Evolutionary conservation across 2,888 invertebrate species (phyloP), one percentile per base, ranked within the genome.

Genomic region (Chrysolina oricalcia): DNA sequence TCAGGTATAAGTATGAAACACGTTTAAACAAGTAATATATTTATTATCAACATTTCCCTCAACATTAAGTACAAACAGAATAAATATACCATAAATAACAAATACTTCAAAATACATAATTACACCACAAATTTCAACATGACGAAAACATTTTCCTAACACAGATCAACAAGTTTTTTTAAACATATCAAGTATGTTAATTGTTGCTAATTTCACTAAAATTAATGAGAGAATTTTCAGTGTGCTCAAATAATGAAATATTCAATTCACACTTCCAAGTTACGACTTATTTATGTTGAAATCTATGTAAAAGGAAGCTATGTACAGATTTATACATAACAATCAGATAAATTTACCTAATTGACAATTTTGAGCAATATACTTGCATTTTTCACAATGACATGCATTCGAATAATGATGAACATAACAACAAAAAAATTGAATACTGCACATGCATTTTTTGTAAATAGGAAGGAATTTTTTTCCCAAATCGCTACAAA

Each of bases 81-180:
- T 68, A 68, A 68, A 53, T 68, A 53, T 19, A 35, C 40, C 8
- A 53, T 68, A 53, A 68, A 68, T 53, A 68, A 68, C 53, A 68
- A 67, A 67, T 40, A 68, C 19, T 15, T 11, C 19, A 40, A 19
- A 68, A 53, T 27, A 68, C 21, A 68, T 21, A 17, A 23, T 46
- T 19, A 27, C 17, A 50, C 48, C 23, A 48, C 35, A 53, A 68
- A 9, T 46, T 48, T 46, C 46, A 46, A 15, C 43, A 53, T 13
- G 40, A 17, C 13, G 19, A 66, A 21, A 66, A 46, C 11, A 66
- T 17, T 27, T 35, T 40, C 9, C 27, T 17, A 23, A 59, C 59
- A 59, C 1, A 59, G 13, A 2, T n/a, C 46, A 46, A 15, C 15
- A 15, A 46, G n/a, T 13, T 15, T 15, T 2, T 46, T 2, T 46